Evolutionary conservation across 1,140 invertebrate species (phyloP), one percentile per base, ranked within the genome.

Genomic region (honey bee (Apis mellifera)): DNA sequence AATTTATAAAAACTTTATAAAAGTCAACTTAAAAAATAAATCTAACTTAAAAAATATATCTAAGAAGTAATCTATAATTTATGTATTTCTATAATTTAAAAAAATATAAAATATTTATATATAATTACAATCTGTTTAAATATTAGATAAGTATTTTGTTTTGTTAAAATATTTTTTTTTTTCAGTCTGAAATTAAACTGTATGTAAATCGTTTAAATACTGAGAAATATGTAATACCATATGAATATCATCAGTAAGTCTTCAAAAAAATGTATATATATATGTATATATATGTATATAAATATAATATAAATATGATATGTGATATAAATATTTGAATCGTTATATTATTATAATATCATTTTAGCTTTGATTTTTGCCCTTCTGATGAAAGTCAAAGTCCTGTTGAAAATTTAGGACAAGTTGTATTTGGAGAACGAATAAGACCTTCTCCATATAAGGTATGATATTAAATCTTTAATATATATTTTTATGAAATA

Each of bases 361-460:
- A 80, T 82, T 85, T 85, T 83, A 93, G 93, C 89, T 99, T 99
- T 94, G 99, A 99, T 92, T 99, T 99, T 91, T 99, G 99, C 94
- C 60, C 89, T 59, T 91, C 95, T 8, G 95, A 96, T 89, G 96
- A 97, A 86, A 95, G 95, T 64, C 95, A 97, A 85, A 97, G 97
- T n/a, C 98, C 99, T 11, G 97, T 98, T 9, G 99, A 99, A 94
- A 99, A 99, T 92, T 95, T 99, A 60, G 99, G 99, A 3, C 99
- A 99, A 95, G 98, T 99, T 73, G 97, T 99, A 0, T 99, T 99
- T 95, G 99, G 99, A 64, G 99, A 99, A 94, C 95, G 99, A 90
- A 99, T 99, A 90, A 94, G 98, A 71, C 97, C 98, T 8, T 99
- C 98, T 72, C 97, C 97, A 5, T 99, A 99, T 88, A 96, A 97